A percentile compares a stretch with the other conserved stretches of the same genome.
Evolutionary conservation across 2,113 vertebrate species (phyloP).

Genomic region (Gambusia holbrooki): DNA sequence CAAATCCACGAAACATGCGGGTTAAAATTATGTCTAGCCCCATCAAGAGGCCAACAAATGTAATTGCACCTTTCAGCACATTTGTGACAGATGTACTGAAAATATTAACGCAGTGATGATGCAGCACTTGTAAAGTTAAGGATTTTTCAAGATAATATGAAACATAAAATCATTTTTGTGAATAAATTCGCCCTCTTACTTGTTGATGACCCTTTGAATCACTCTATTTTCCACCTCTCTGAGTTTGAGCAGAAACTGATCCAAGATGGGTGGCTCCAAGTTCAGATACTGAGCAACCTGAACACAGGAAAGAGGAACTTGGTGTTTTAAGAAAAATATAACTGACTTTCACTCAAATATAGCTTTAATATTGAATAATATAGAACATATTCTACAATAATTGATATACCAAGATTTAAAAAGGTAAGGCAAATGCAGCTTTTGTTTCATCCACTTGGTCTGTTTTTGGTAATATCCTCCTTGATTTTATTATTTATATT

Average conservation of each 20-base stretch:
- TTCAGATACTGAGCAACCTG: slow-evolving; percentile 94
- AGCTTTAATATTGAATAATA: too few relatives aligned
- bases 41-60: slow-evolving; percentile 22
- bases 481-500: too few relatives aligned
- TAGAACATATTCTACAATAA: too few relatives aligned
- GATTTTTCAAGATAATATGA: neutral
- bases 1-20: slow-evolving; percentile 8
- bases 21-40: slow-evolving; percentile 3
- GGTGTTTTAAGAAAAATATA: neutral
- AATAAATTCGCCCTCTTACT: slow-evolving; percentile 72
- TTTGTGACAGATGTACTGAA: neutral
- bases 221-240: slow-evolving; percentile 86
- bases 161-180: neutral
- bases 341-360: neutral
- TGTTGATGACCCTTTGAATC: slow-evolving; percentile 80
- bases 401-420: too few relatives aligned
- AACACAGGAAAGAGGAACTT: neutral
- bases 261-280: slow-evolving; percentile 86
- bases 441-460: too few relatives aligned
- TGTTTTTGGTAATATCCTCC: too few relatives aligned
- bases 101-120: neutral
- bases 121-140: neutral
- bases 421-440: too few relatives aligned
- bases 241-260: slow-evolving; percentile 85
- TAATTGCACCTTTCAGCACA: slow-evolving; percentile 26